Percentiles rank a stretch among this genome's conserved stretches.
phyloP scores from a whole-genome alignment of 2,888 invertebrate genomes.

The Morinoia aosen region DNA sequence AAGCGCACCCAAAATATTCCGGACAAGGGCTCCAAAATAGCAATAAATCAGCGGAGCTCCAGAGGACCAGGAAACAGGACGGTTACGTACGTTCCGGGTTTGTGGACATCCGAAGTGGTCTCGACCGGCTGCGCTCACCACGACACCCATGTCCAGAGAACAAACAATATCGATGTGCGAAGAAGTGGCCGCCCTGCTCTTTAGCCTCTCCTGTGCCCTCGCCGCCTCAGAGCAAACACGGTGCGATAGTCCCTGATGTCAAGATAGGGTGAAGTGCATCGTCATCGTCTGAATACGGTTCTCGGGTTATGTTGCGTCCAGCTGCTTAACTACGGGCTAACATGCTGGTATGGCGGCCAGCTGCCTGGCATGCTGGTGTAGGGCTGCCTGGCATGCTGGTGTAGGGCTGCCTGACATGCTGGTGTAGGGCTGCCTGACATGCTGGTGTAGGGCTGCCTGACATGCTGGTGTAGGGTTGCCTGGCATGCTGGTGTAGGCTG shows the following conservation, averaged over 20 bases:
- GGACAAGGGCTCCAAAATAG: no score
- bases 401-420: neutral
- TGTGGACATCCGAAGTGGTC: no score
- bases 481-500: neutral
- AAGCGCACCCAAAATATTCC: no score
- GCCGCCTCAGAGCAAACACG: neutral
- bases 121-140: no score
- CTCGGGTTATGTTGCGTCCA: neutral
- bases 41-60: no score
- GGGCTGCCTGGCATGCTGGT: neutral
- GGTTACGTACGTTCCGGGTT: no score
- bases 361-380: neutral
- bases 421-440: neutral
- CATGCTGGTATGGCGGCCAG: neutral
- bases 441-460: neutral
- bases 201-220: neutral
- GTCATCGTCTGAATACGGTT: neutral
- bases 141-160: neutral
- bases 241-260: neutral
- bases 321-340: neutral
- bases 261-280: neutral
- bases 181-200: neutral
- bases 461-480: neutral
- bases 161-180: neutral
- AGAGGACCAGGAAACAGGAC: no score